Evolutionary conservation across 2,113 vertebrate genomes (phyloP), one percentile per base, ranked within the genome.

Genomic region (Tyto alba): DNA sequence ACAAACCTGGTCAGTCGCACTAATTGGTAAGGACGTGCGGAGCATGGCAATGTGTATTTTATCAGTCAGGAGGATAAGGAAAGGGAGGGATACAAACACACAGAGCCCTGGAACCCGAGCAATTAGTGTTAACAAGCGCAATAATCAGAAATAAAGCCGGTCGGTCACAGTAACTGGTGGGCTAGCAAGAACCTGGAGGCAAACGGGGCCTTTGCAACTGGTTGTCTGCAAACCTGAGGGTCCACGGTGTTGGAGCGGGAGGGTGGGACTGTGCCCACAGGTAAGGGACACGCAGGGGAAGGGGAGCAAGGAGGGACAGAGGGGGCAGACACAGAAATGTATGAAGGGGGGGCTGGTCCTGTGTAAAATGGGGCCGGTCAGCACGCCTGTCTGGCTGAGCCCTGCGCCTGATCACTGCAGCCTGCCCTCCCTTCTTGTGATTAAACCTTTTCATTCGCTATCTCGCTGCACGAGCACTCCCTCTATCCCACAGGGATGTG

Each of bases 401-500:
- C 34, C 40, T 43, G 14, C 1, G 1, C 62, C 77, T 36, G 25
- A 15, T 47, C 40, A 67, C 20, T 4, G 1, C 41, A n/a, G 12
- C 27, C 36, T 67, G 17, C 50, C 32, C 41, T 21, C 20, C 52
- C 60, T n/a, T 62, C 23, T 73, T 50, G 4, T 3, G 27, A 13
- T 18, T 36, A 41, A 59, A 88, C 47, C 25, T 15, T 47, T 36
- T 38, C n/a, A 26, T 34, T 48, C 38, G 14, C n/a, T 26, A 3
- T 25, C 13, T 20, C 13, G 27, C 67, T 63, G 48, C 4, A 2
- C 4, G 29, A 40, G 29, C 7, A 0, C 26, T 12, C 13, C 25
- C 19, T n/a, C 43, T 55, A 11, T 40, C 41, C 53, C 6, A 2
- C 2, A 14, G 30, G 45, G 9, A 26, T 0, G 1, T n/a, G 71